These are phyloP conservation scores for Ctenosaura bakeri DNA, from an alignment of 2,797 vertebrate species.

Conservation along the genomic window DNA sequence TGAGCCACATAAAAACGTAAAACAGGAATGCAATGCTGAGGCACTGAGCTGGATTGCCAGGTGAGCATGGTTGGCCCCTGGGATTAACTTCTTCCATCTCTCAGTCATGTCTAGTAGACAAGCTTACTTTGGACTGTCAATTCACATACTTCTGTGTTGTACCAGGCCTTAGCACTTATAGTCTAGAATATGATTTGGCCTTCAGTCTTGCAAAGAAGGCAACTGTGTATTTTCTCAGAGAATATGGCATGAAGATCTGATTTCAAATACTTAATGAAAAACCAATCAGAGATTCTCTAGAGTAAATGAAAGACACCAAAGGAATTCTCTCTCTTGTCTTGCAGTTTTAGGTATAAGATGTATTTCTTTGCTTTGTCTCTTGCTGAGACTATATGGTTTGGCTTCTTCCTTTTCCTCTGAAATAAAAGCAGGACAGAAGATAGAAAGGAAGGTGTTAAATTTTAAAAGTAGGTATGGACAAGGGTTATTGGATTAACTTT, in stretches of 20 bases:
- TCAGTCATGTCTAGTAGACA: background rate
- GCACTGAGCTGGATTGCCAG: background rate
- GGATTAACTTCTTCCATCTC: background rate
- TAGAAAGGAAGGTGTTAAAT: background rate
- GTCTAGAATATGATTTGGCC: background rate
- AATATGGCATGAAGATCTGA: background rate
- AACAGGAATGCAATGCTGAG: background rate
- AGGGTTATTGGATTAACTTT: too few relatives aligned
- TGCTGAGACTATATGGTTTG: background rate
- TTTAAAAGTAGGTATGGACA: background rate
- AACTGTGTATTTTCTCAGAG: background rate
- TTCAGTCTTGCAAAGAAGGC: background rate
- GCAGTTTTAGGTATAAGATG: background rate
- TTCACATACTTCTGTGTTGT: background rate
- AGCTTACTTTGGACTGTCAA: background rate
- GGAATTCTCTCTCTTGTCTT: background rate
- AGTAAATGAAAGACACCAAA: background rate
- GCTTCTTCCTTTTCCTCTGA: background rate
- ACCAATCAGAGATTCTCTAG: background rate
- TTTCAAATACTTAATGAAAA: background rate
- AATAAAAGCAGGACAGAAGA: background rate
- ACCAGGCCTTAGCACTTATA: too few relatives aligned
- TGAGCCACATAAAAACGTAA: background rate
- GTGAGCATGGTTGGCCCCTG: background rate
- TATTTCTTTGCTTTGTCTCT: background rate